phyloP scores from a whole-genome alignment of 2,113 vertebrate species.

The Myrmecobius fasciatus region DNA sequence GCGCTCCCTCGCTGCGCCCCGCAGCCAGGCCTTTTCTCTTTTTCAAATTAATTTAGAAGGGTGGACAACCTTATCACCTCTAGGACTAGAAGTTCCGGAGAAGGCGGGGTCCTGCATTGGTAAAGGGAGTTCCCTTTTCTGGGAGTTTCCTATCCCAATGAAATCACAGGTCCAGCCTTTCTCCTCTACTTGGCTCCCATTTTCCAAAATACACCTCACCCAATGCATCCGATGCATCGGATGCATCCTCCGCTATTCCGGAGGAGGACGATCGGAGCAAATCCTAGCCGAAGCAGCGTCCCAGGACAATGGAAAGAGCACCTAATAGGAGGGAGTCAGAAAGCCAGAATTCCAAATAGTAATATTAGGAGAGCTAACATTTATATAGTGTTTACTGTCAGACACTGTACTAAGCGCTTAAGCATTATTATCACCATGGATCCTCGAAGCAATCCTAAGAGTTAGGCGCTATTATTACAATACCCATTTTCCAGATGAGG shows the following conservation, averaged over 20 bases:
- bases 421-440: neutral
- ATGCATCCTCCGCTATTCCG: neutral
- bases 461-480: neutral
- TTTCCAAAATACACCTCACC: neutral
- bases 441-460: neutral
- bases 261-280: neutral
- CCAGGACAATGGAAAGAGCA: neutral
- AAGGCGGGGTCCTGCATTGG: neutral
- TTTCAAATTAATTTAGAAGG: neutral
- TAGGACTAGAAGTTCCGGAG: neutral
- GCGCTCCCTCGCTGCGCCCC: neutral
- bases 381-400: neutral
- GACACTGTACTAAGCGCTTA: neutral
- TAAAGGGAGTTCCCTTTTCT: neutral
- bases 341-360: neutral
- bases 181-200: neutral
- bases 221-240: neutral
- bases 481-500: neutral
- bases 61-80: neutral
- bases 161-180: neutral
- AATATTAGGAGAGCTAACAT: neutral
- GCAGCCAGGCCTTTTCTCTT: too few species aligned
- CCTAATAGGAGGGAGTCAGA: neutral
- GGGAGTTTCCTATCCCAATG: neutral
- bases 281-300: neutral